phyloP scores from a whole-genome alignment of 2,888 invertebrate species.

The Hirtodrosophila histrioides region DNA sequence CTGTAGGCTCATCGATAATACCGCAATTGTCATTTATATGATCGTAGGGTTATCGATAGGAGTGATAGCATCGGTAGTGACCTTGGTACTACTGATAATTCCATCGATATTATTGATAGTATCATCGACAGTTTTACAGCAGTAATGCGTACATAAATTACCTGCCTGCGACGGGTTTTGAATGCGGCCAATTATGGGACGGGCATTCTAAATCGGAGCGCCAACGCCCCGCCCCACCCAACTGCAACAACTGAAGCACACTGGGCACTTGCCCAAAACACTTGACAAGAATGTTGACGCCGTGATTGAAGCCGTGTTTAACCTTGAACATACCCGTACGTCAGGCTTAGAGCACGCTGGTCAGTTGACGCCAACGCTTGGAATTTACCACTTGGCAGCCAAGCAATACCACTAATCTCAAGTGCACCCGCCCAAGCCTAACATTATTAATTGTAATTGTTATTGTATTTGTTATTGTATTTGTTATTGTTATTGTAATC shows the following conservation, averaged over 20 bases:
- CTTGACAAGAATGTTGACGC: slow-evolving; percentile 56
- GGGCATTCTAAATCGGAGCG: slow-evolving; percentile 38
- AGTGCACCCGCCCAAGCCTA: slow-evolving; percentile 59
- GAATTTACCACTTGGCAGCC: slow-evolving; percentile 65
- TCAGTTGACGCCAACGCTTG: slow-evolving; percentile 71
- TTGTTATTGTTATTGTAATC: slow-evolving; percentile 8
- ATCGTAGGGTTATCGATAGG: no score
- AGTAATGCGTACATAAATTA: background rate
- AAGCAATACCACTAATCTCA: slow-evolving; percentile 58
- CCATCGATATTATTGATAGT: no score
- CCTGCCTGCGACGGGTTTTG: slow-evolving; percentile 7
- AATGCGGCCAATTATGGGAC: slow-evolving; percentile 25
- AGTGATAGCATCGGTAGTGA: no score
- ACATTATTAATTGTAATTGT: slow-evolving; percentile 36
- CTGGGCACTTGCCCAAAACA: slow-evolving; percentile 66
- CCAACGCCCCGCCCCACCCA: slow-evolving; percentile 30
- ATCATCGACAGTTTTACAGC: background rate
- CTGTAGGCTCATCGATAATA: no score
- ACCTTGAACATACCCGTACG: slow-evolving; percentile 47
- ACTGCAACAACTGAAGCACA: slow-evolving; percentile 28
- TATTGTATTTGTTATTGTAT: slow-evolving; percentile 16
- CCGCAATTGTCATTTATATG: no score
- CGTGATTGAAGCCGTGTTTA: slow-evolving; percentile 60
- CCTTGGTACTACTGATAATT: no score
- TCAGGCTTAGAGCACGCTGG: slow-evolving; percentile 39